phyloP scores from a whole-genome alignment of 1,140 invertebrate genomes.

The Diorhabda elongata region DNA sequence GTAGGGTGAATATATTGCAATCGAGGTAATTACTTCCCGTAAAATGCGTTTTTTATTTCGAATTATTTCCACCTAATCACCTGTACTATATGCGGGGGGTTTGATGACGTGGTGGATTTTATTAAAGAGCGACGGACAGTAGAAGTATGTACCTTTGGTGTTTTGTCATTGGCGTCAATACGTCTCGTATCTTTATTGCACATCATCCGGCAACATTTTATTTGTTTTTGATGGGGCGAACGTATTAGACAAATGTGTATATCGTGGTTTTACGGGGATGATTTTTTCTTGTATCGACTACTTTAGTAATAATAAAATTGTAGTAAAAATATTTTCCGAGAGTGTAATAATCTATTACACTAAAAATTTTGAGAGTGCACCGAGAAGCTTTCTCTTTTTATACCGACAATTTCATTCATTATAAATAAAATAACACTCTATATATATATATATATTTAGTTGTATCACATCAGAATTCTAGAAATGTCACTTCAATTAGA shows the following conservation, averaged over 20 bases:
- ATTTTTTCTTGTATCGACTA: conserved; percentile 22
- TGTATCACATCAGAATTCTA: neutral
- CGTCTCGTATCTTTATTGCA: conserved; percentile 20
- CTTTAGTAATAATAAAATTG: conserved; percentile 23
- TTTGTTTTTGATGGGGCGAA: conserved; percentile 22
- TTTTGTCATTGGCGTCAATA: conserved; percentile 15
- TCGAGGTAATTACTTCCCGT: too few relatives aligned
- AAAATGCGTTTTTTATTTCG: too few relatives aligned
- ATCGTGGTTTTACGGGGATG: conserved; percentile 17
- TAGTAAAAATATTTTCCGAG: conserved; percentile 18
- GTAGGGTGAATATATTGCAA: too few relatives aligned
- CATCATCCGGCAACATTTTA: conserved; percentile 18
- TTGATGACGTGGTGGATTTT: conserved; percentile 8
- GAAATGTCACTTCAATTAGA: neutral
- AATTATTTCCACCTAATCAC: neutral
- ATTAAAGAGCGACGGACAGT: conserved; percentile 18
- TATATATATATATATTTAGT: too few relatives aligned
- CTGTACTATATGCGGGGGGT: conserved; percentile 3
- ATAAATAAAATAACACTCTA: too few relatives aligned
- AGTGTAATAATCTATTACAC: conserved; percentile 14
- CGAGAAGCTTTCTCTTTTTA: neutral
- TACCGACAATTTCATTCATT: neutral
- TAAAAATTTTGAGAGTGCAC: conserved; percentile 10
- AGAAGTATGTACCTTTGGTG: neutral
- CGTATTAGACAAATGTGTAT: conserved; percentile 22